Evolutionary conservation across 2,888 invertebrate genomes (phyloP), one percentile per base, ranked within the genome.

Genomic region (Cheilosia vulpina): DNA sequence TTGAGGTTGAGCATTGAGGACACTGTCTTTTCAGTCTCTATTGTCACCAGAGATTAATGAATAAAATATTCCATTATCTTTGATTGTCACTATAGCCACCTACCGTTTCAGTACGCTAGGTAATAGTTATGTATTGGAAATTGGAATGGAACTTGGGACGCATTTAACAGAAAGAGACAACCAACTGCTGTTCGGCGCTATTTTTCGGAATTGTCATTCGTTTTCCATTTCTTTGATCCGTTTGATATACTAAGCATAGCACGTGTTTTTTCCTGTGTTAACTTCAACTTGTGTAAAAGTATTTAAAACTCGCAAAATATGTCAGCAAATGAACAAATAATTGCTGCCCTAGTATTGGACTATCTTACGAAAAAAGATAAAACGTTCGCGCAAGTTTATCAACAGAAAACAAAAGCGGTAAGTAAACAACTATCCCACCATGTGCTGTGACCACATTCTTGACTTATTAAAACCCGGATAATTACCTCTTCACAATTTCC

Each of bases 341-440:
- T 93, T 66, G 92, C 92, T 88, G 94, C 96, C 5, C 90, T 96
- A 73, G 93, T 96, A 78, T 94, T 94, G 87, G 95, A 96, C 87
- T 95, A 94, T 93, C 91, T 97, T 77, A 90, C 93, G 78, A 94
- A 93, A 87, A 93, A 94, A 87, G 95, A 96, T 89, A 94, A 94
- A 90, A 93, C 94, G 6, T 89, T 96, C 38, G 96, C 96, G 0
- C 93, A 94, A 89, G 93, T 95, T 63, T 96, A 95, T 90, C 94
- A 95, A 89, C 94, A 94, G 89, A 96, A 95, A 92, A 94, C 94
- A 1, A 96, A 96, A 90, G 94, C 95, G 93, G 96, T 96, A 93
- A 95, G 96, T 94, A 45, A 76, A 58, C 71, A 41, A 84, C 76
- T 55, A 83, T 15, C 2, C 24, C n/a, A 21, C 81, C 81, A 81